Evolutionary conservation across 2,888 invertebrate genomes (phyloP), one percentile per base, ranked within the genome.

Genomic region (Bombylius discolor): DNA sequence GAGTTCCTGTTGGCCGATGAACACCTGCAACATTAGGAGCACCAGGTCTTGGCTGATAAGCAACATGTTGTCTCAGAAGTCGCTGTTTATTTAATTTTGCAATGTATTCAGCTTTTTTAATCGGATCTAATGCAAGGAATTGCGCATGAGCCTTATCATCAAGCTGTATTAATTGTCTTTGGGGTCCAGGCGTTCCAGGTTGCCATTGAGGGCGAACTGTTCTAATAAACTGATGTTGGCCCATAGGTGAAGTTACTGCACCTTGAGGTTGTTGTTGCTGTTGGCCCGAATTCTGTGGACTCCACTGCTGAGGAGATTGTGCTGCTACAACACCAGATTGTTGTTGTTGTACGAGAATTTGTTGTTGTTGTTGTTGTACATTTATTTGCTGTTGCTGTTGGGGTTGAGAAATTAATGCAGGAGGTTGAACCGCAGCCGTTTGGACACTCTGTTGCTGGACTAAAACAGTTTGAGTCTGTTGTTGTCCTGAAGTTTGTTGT

Each of bases 131-230:
- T 23, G 88, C 88, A 67, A 89, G 88, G 49, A 89, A 74, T 64
- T 89, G 87, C 12, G 88, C 87, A 67, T 89, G 89, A 1, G 89
- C 88, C 64, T 88, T 87, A 1, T 87, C 87, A 64, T 90, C 89
- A 62, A 90, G 71, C 62, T 89, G 89, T 58, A 90, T 90, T 56
- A 86, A 77, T 66, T 89, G 88, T 1, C 85, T 76, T 61, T 78
- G 78, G 5, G 76, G 77, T 39, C 68, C 66, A 14, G 60, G 63
- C 4, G 58, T 56, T 31, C 59, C 62, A 31, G 60, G 61, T 36
- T 69, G 70, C 68, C 68, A 67, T 54, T 65, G 64, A 36, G 62
- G 64, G 57, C 66, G 58, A 53, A 66, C 54, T 59, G 65, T 57
- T 64, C 64, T 60, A 57, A 66, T 65, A 51, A 64, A 64, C 57